These are phyloP conservation scores for Tapera naevia DNA, from an alignment of 2,797 vertebrate genomes.

Conservation along the genomic window DNA sequence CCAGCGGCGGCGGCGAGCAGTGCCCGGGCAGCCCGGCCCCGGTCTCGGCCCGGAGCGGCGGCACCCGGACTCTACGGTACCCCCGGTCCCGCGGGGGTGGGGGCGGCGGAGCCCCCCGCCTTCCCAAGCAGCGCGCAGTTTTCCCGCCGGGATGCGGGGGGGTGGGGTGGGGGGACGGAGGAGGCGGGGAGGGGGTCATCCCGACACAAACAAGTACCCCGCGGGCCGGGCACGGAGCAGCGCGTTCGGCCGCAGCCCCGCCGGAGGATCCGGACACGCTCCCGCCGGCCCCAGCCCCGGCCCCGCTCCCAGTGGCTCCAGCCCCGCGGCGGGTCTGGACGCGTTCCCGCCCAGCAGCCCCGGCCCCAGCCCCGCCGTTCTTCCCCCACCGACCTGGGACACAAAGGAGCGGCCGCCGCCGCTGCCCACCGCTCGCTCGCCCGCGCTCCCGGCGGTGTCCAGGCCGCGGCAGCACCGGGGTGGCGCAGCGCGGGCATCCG, in stretches of 20 bases:
- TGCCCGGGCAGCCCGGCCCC: neutral
- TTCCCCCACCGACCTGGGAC: neutral
- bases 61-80: too few species aligned
- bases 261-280: too few species aligned
- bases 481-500: slow-evolving; percentile 61
- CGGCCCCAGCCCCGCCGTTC: neutral
- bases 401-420: neutral
- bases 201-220: neutral
- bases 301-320: too few species aligned
- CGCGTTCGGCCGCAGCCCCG: neutral
- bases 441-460: neutral
- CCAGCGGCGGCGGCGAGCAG: neutral
- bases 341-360: too few species aligned
- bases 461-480: slow-evolving; percentile 60
- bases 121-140: neutral
- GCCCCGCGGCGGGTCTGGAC: too few species aligned
- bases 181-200: neutral
- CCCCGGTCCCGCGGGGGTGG: neutral
- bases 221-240: neutral
- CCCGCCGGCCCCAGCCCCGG: neutral
- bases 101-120: too few species aligned
- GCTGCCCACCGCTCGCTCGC: neutral
- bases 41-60: neutral
- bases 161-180: too few species aligned
- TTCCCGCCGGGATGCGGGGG: neutral